These are phyloP conservation scores for Elysia chlorotica DNA, from an alignment of 1,140 invertebrate genomes.

Conservation along the genomic window DNA sequence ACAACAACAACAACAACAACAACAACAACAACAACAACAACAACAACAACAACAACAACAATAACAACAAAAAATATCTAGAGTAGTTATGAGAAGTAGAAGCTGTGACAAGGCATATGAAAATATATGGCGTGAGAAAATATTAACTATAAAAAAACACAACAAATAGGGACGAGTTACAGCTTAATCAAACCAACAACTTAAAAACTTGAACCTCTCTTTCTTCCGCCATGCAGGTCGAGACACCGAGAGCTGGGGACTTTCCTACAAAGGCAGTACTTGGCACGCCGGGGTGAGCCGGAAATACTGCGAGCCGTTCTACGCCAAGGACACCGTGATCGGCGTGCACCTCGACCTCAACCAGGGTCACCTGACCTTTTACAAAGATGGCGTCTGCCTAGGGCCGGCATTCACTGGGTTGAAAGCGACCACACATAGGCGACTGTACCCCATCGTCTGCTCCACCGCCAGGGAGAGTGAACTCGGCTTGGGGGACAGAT, in stretches of 20 bases:
- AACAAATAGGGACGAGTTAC: too few relatives aligned
- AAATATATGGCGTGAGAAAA: background rate
- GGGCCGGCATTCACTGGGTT: constrained; percentile 44
- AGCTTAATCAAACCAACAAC: too few relatives aligned
- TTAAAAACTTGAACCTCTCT: too few relatives aligned
- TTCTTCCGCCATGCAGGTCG: constrained; percentile 31
- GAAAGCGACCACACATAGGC: constrained; percentile 23
- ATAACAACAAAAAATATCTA: background rate
- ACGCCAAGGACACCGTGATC: constrained; percentile 40
- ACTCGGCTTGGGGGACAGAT: constrained; percentile 35
- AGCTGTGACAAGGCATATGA: background rate
- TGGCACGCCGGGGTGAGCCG: constrained; percentile 39
- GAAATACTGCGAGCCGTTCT: constrained; percentile 48
- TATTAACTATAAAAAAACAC: background rate
- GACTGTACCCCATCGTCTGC: constrained; percentile 43
- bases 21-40: too few relatives aligned
- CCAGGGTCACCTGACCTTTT: constrained; percentile 41
- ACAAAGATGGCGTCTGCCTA: constrained; percentile 36
- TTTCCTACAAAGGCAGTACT: constrained; percentile 49
- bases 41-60: too few relatives aligned
- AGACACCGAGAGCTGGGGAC: constrained; percentile 48
- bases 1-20: too few relatives aligned
- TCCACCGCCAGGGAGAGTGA: constrained; percentile 46
- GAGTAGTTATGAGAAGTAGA: background rate
- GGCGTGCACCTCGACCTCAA: constrained; percentile 44